Base-by-base conservation (phyloP, 2,888 invertebrate species). In the Didymodactylos carnosus region DNA sequence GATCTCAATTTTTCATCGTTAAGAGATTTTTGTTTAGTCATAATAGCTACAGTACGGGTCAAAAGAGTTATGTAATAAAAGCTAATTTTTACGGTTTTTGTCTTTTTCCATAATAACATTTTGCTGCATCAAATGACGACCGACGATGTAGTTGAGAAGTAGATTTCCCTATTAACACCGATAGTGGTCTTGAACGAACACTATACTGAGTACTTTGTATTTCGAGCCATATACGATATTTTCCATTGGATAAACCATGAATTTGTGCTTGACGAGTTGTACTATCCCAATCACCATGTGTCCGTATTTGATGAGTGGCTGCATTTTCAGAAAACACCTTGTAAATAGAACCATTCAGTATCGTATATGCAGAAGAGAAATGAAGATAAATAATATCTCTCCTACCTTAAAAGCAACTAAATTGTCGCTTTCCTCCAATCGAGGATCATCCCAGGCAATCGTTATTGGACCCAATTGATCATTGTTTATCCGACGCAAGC, bases 401-500 rank as follows among this genome's bases (percentile, higher is more conserved):
- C 14, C 16, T 62, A 62, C 62, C 35, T 19, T 29, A 62, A 35
- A 62, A n/a, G 10, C n/a, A 6, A 62, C n/a, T 19, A 62, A 19
- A 35, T n/a, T 29, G 11, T 62, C 62, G 16, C 16, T 62, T 35
- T 35, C n/a, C n/a, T 62, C 62, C 14, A 62, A 62, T 27, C 14
- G 62, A 19, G 62, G 62, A 10, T 19, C 35, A 10, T 35, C 62
- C 62, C 62, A 62, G n/a, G 62, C 62, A 3, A 62, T 35, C 2
- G 35, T n/a, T 10, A 62, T 35, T 19, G 35, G 29, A 1, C 62
- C 35, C 11, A 35, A n/a, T 62, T 35, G 19, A n/a, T 35, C 62
- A 35, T 62, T 19, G 35, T 62, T 35, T 62, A 62, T 35, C 16
- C 80, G 78, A 69, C 76, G 77, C 69, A 83, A 77, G 8, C 75